Evolutionary conservation across 1,140 invertebrate species (phyloP).

Genomic region (Aphis craccivora): DNA sequence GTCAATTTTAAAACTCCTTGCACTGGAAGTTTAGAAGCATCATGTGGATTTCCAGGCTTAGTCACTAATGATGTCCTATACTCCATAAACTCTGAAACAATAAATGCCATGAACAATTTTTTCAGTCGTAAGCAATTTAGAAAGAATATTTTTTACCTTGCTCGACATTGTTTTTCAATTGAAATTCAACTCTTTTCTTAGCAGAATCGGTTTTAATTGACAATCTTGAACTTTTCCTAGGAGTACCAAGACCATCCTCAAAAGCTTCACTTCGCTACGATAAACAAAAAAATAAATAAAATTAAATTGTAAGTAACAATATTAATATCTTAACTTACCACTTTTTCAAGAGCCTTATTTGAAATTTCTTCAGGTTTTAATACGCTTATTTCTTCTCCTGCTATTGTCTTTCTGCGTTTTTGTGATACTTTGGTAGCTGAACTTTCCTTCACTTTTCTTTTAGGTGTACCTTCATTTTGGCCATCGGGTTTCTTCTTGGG

Average conservation of each 20-base stretch:
- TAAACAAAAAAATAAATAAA: neutral
- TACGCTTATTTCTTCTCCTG: constrained; percentile 34
- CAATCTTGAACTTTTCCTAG: constrained; percentile 49
- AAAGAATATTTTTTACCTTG: constrained; percentile 38
- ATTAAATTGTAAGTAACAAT: neutral
- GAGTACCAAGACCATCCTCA: constrained; percentile 1
- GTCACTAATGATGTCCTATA: constrained; percentile 26
- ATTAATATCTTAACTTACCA: constrained; percentile 37
- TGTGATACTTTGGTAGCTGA: neutral
- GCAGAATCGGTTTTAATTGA: constrained; percentile 51
- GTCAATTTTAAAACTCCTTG: constrained; percentile 54
- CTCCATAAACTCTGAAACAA: constrained; percentile 50
- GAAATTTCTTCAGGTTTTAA: constrained; percentile 54
- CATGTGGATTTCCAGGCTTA: constrained; percentile 43
- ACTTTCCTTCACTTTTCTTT: constrained; percentile 8
- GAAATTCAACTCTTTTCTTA: constrained; percentile 53
- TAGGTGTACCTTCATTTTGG: constrained; percentile 45
- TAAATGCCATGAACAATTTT: neutral
- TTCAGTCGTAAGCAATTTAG: neutral
- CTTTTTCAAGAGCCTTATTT: constrained; percentile 51
- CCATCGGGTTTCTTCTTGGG: constrained; percentile 12
- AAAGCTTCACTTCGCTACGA: constrained; percentile 37
- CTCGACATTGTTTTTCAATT: constrained; percentile 43
- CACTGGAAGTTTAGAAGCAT: constrained; percentile 41
- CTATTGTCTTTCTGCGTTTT: constrained; percentile 47